Base-by-base conservation (phyloP, 2,888 invertebrate species). In the Mystacides longicornis region DNA sequence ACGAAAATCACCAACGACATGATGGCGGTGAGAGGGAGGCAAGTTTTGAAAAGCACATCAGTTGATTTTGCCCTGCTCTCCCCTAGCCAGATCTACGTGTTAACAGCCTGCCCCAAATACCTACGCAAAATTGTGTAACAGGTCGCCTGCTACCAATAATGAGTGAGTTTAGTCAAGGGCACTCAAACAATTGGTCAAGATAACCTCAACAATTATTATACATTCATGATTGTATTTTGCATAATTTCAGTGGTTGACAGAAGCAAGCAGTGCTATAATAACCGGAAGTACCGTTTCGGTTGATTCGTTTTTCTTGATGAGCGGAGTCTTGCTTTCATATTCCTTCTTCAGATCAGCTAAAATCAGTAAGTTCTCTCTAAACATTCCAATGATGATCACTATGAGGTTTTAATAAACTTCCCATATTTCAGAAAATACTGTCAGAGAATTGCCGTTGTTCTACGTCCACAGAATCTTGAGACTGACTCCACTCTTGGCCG, bases 221-320 rank as follows among this genome's bases (percentile, higher is more conserved):
- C 31, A 31, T 14, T 31, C 7, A 31, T 31, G 31, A 31, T 31
- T 9, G 9, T 9, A 9, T 31, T 31, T 9, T 31, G 31, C 14
- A 7, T 7, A 7, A 9, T 54, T 51, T n/a, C 51, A 60, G 60
- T 60, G 60, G 60, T 51, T 19, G 9, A 19, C 47, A 4, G 33
- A 50, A 3, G 49, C 42, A 23, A 23, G 33, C 7, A 52, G 54
- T 16, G 49, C 52, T 49, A 16, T 33, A 3, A 52, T 60, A 22
- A 9, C 56, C 2, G 42, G 47, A 21, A 53, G 53, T 23, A 23
- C 78, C 0, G 69, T 81, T 4, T 77, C 81, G 1, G 83, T 84
- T 1, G 85, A 85, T 57, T 81, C 83, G 0, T 85, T 85, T 66
- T 82, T 85, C 64, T 67, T 80, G 19, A 66, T 84, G 62, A 81